phyloP scores from a whole-genome alignment of 2,113 vertebrate species.

The Sialia sialis region DNA sequence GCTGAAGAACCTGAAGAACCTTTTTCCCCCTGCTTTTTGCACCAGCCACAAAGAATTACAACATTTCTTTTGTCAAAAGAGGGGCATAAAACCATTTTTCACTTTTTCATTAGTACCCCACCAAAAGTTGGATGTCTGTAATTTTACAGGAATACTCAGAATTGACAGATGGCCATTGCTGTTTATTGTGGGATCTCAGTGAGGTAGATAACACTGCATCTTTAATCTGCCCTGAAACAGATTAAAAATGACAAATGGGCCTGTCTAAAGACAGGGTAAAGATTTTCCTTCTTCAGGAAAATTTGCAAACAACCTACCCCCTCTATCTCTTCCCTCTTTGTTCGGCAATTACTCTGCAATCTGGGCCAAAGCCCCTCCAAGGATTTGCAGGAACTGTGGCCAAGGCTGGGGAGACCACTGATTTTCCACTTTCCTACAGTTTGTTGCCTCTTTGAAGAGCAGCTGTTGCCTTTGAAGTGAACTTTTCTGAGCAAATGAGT shows the following conservation, averaged over 20 bases:
- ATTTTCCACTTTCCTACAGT: background rate
- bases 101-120: background rate
- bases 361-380: background rate
- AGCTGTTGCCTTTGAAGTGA: background rate
- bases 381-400: background rate
- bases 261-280: background rate
- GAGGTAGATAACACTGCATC: background rate
- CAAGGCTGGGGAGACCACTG: background rate
- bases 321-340: background rate
- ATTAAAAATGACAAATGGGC: background rate
- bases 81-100: background rate
- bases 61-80: background rate
- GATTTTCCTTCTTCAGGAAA: background rate
- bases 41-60: background rate
- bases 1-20: background rate
- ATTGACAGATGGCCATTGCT: background rate
- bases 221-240: background rate
- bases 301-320: background rate
- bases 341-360: background rate
- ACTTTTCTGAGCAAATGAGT: background rate
- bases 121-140: background rate
- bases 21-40: background rate
- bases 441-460: conserved; percentile 42
- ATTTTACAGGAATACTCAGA: background rate
- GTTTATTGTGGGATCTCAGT: background rate